Percentiles rank a stretch among this genome's conserved stretches.
These are phyloP conservation scores for Magallana nippona DNA, from an alignment of 2,888 invertebrate genomes.

Conservation along the genomic window DNA sequence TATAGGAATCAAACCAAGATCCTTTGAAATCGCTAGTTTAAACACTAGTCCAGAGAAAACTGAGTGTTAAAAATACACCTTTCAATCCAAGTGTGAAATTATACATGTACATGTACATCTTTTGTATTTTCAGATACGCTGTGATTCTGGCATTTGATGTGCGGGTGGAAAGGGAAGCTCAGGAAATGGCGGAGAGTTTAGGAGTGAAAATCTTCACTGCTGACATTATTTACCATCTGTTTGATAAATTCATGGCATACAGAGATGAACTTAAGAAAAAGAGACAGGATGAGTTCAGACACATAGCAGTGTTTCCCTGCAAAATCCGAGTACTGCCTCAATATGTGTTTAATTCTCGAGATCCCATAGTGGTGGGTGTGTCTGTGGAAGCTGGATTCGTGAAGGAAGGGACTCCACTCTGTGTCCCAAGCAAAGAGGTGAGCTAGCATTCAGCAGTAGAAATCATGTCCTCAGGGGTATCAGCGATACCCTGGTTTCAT, in stretches of 20 bases:
- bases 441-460: constrained; percentile 42
- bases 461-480: not conserved
- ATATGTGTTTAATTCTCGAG: constrained; percentile 98
- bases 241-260: constrained; percentile 92
- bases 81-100: not conserved
- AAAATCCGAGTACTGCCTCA: constrained; percentile 90
- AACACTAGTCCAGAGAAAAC: too few relatives aligned
- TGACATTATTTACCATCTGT: constrained; percentile 99
- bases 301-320: constrained; percentile 97
- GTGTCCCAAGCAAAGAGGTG: constrained; percentile 96
- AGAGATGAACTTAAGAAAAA: constrained; percentile 92
- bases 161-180: constrained; percentile 97
- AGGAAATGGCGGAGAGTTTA: constrained; percentile 95
- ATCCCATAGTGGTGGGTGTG: constrained; percentile 98
- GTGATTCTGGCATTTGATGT: constrained; percentile 99
- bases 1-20: too few relatives aligned
- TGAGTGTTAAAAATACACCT: too few relatives aligned
- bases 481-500: not conserved
- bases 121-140: constrained; percentile 86
- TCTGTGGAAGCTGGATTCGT: constrained; percentile 96
- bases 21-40: too few relatives aligned
- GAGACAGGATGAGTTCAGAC: constrained; percentile 96
- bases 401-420: constrained; percentile 97
- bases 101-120: too few relatives aligned
- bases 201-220: constrained; percentile 92